Conservation (phyloP, 1,140 invertebrate genomes). For the Calycopis cecrops region DNA sequence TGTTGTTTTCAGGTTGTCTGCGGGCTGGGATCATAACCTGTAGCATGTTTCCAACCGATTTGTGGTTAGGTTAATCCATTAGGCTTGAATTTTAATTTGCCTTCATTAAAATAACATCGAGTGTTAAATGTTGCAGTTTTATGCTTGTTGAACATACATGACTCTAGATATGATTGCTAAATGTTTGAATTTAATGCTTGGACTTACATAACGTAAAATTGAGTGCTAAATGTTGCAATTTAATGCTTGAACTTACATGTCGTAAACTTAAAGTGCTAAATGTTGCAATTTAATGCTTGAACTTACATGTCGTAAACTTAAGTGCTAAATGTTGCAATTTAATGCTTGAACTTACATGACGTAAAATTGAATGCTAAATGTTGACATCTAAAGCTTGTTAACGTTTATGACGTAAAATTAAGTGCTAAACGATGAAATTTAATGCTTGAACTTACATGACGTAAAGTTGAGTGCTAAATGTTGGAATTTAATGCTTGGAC, state of each 20-base stretch:
- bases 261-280: not conserved
- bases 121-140: too few species aligned
- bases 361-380: not conserved
- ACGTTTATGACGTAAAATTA: not conserved
- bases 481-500: too few species aligned
- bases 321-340: not conserved
- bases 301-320: not conserved
- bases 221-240: too few species aligned
- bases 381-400: too few species aligned
- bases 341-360: not conserved
- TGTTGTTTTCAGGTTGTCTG: conserved; percentile 31
- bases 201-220: too few species aligned
- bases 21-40: conserved; percentile 10
- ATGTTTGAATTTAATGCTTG: too few species aligned
- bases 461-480: too few species aligned
- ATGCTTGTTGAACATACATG: too few species aligned
- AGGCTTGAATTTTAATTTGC: conserved; percentile 8
- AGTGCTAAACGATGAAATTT: too few species aligned
- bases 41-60: not conserved
- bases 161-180: too few species aligned
- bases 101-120: not conserved
- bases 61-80: not conserved
- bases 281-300: too few species aligned
- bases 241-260: not conserved
- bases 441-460: too few species aligned